These are phyloP conservation scores for Fistularia tabacaria DNA, from an alignment of 2,797 vertebrate species.

Conservation along the genomic window DNA sequence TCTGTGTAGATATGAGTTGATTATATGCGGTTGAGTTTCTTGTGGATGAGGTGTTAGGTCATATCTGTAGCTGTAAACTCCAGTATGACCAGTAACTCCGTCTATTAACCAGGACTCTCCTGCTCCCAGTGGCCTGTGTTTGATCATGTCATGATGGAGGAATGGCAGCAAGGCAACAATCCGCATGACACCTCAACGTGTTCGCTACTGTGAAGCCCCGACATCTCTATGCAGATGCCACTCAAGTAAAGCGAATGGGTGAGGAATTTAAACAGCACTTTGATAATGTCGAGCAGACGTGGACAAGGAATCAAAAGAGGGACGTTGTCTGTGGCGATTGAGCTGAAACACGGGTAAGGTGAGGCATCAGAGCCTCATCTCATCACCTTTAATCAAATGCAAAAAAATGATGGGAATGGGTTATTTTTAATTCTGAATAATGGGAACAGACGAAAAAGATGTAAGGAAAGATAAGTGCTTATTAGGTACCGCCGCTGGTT, in stretches of 20 bases:
- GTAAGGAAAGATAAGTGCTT: slow-evolving; percentile 47
- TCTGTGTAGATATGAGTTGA: no score
- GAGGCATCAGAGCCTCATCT: slow-evolving; percentile 29
- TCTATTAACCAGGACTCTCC: slow-evolving; percentile 20
- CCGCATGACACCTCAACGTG: slow-evolving; percentile 15
- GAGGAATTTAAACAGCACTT: slow-evolving; percentile 13
- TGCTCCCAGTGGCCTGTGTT: slow-evolving; percentile 30
- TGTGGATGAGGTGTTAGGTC: not conserved
- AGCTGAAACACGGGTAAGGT: not conserved
- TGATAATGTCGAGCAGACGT: slow-evolving; percentile 11
- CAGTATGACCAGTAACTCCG: slow-evolving; percentile 25
- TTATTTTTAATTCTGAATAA: slow-evolving; percentile 63
- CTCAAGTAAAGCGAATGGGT: slow-evolving; percentile 9
- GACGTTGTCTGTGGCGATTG: slow-evolving; percentile 33
- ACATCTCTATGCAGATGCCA: slow-evolving; percentile 1
- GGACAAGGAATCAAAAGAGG: slow-evolving; percentile 20
- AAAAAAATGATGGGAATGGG: slow-evolving; percentile 48
- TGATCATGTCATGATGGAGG: slow-evolving; percentile 56
- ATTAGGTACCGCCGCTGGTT: slow-evolving; percentile 46
- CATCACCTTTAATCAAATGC: slow-evolving; percentile 65
- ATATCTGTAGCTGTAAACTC: no score
- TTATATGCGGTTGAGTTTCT: no score
- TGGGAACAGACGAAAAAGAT: slow-evolving; percentile 53
- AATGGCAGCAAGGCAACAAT: slow-evolving; percentile 51
- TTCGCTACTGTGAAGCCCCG: slow-evolving; percentile 2